Conservation (phyloP, 2,888 invertebrate species). For the Vesta saturnalis region DNA sequence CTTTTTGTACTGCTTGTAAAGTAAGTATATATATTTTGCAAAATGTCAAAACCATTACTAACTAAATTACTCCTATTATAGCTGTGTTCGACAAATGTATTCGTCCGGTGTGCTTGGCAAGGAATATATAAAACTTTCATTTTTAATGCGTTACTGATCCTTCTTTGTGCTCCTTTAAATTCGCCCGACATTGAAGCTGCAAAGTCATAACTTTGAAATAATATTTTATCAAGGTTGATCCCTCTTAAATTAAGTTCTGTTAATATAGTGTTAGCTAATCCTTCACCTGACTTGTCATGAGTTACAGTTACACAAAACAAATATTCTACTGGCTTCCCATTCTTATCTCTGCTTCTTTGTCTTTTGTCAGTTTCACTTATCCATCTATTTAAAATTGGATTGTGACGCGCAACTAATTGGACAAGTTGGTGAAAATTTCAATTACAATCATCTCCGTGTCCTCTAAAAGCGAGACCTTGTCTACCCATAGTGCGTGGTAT, state of each 20-base stretch:
- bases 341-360: too few relatives aligned
- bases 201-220: conserved; percentile 11
- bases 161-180: conserved; percentile 14
- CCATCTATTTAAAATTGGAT: not conserved
- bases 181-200: conserved; percentile 17
- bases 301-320: too few relatives aligned
- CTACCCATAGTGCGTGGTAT: not conserved
- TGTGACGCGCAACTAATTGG: not conserved
- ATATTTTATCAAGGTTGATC: not conserved
- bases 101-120: not conserved
- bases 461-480: conserved; percentile 16
- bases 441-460: not conserved
- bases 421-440: conserved; percentile 14
- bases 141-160: too few relatives aligned
- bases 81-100: not conserved
- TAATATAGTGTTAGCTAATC: too few relatives aligned
- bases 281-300: too few relatives aligned
- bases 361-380: too few relatives aligned
- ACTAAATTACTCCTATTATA: not conserved
- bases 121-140: not conserved
- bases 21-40: not conserved
- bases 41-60: not conserved
- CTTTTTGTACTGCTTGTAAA: not conserved
- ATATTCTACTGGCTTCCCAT: too few relatives aligned
- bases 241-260: too few relatives aligned